Evolutionary conservation across 2,797 vertebrate genomes (phyloP).

Genomic region (Cuculus canorus): DNA sequence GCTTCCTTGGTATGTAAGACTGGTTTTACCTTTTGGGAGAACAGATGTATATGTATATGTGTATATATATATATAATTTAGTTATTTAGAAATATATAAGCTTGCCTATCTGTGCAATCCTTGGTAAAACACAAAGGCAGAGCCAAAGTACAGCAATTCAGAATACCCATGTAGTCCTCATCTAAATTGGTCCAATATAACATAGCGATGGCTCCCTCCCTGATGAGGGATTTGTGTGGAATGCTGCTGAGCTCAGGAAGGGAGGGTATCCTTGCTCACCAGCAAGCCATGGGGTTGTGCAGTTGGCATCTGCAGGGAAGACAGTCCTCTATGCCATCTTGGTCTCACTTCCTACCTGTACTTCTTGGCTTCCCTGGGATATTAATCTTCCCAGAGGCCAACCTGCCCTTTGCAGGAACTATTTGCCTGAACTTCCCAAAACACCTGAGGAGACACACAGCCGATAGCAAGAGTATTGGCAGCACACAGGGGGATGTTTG

Average conservation of each 20-base stretch:
- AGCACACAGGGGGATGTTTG: neutral
- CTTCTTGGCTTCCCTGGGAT: neutral
- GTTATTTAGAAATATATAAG: neutral
- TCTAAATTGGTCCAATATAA: neutral
- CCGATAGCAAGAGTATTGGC: neutral
- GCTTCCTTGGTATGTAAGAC: neutral
- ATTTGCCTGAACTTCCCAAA: neutral
- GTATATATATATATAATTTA: neutral
- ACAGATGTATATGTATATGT: neutral
- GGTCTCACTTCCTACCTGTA: rapidly evolving
- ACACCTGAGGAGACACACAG: neutral
- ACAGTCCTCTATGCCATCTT: neutral
- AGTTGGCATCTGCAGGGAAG: neutral
- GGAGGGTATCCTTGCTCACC: neutral
- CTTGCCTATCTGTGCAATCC: neutral
- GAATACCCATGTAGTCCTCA: neutral
- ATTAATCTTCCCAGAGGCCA: neutral
- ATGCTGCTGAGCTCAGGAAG: neutral
- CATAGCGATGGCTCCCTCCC: neutral
- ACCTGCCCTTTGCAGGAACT: rapidly evolving
- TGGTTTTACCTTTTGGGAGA: neutral
- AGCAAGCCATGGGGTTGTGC: rapidly evolving
- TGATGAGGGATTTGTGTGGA: neutral
- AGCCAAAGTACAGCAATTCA: neutral
- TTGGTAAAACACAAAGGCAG: neutral